Percentiles rank a stretch among this genome's conserved stretches.
Evolutionary conservation across 92 coral and sea anemone species (phyloP).

Genomic region (Virgularia gustaviana): DNA sequence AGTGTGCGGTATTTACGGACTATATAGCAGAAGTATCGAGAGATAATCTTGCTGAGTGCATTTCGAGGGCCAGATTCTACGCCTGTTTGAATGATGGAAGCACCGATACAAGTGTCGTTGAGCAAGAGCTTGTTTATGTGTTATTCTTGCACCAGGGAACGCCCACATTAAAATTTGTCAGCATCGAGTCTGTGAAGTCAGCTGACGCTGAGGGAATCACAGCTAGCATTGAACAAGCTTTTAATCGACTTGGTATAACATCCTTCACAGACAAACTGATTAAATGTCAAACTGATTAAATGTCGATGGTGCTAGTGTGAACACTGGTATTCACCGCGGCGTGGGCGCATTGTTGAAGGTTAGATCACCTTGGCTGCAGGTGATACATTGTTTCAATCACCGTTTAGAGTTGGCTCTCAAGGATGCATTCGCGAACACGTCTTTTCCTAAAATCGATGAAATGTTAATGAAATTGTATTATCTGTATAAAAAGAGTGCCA

Average conservation of each 20-base stretch:
- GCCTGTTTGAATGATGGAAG: not conserved
- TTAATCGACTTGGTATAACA: conserved; percentile 1
- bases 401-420: conserved; percentile 50
- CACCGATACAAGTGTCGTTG: conserved; percentile 4
- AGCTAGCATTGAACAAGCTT: not conserved
- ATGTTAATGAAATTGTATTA: conserved; percentile 44
- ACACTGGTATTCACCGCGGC: conserved; percentile 35
- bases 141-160: not conserved
- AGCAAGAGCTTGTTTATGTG: conserved; percentile 16
- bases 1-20: not conserved
- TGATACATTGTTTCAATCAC: conserved; percentile 43
- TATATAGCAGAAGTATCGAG: not conserved
- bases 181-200: not conserved
- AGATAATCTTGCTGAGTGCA: not conserved
- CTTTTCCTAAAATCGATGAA: conserved; percentile 35
- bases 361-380: conserved; percentile 19
- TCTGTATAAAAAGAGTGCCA: conserved; percentile 42
- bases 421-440: conserved; percentile 42
- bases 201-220: conserved; percentile 8
- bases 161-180: conserved; percentile 6
- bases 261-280: not conserved
- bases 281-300: conserved; percentile 17
- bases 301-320: conserved; percentile 53
- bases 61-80: not conserved
- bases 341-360: conserved; percentile 18